phyloP scores from a whole-genome alignment of 2,888 invertebrate species.

The Athalia cordata region DNA sequence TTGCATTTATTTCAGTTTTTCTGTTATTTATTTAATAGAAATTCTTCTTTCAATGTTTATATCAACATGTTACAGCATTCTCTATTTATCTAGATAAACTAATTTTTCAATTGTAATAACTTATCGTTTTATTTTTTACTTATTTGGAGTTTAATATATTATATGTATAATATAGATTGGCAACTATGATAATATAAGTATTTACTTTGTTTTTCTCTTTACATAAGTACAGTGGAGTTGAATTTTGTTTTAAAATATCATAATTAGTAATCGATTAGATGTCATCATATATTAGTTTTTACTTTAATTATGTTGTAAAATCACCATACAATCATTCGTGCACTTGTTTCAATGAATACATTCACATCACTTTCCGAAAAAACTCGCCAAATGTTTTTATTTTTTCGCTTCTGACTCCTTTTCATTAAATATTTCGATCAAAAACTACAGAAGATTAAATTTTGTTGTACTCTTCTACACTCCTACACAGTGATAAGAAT shows the following conservation, averaged over 20 bases:
- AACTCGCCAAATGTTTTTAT: background rate
- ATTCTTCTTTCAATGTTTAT: slow-evolving; percentile 30
- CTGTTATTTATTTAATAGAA: slow-evolving; percentile 31
- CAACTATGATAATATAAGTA: background rate
- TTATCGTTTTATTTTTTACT: background rate
- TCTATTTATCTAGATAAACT: slow-evolving; percentile 30
- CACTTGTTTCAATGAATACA: background rate
- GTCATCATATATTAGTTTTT: slow-evolving; percentile 9
- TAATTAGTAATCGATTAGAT: slow-evolving; percentile 28
- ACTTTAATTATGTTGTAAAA: slow-evolving; percentile 12
- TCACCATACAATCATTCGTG: background rate
- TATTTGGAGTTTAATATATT: slow-evolving; percentile 24
- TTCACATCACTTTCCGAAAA: background rate
- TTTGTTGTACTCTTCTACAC: background rate
- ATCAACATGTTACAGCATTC: slow-evolving; percentile 35
- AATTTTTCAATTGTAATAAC: slow-evolving; percentile 26
- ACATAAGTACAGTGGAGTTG: slow-evolving; percentile 60
- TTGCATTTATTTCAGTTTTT: slow-evolving; percentile 6
- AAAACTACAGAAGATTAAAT: background rate
- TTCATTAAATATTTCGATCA: background rate
- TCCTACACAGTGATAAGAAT: background rate
- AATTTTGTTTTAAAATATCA: slow-evolving; percentile 35
- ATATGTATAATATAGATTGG: slow-evolving; percentile 12
- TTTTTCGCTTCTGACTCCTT: background rate
- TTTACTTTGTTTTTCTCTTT: slow-evolving; percentile 49